Percentiles rank a stretch among this genome's conserved stretches.
Evolutionary conservation across 64 coral and sea anemone genomes (phyloP).

Genomic region (Exaiptasia diaphana): DNA sequence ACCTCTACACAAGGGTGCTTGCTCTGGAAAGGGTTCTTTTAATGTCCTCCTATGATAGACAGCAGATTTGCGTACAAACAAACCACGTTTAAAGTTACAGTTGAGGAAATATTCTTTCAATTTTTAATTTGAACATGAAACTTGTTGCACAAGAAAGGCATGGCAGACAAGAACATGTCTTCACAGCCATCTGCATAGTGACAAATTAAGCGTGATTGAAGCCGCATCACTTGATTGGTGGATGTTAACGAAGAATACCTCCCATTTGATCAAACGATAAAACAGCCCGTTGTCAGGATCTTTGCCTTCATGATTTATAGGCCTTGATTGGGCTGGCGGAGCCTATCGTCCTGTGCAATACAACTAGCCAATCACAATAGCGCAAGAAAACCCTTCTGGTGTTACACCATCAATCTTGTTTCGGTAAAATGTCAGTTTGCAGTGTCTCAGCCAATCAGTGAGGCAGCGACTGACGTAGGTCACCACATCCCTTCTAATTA

Average conservation of each 20-base stretch:
- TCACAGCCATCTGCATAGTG: too few relatives aligned
- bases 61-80: neutral
- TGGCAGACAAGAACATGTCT: too few relatives aligned
- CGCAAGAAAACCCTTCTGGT: neutral
- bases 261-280: constrained; percentile 12
- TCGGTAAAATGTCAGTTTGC: constrained; percentile 57
- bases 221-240: neutral
- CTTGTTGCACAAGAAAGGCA: neutral
- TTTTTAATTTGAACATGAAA: neutral
- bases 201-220: neutral
- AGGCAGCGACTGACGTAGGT: constrained; percentile 41
- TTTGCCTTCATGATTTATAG: constrained; percentile 6
- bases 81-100: neutral
- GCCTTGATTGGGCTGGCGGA: constrained; percentile 13
- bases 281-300: neutral
- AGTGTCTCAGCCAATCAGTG: constrained; percentile 53
- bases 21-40: neutral
- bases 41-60: neutral
- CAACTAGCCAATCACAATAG: neutral
- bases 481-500: constrained; percentile 70
- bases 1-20: neutral
- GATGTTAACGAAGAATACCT: neutral
- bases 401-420: constrained; percentile 55
- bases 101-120: neutral
- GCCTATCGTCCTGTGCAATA: neutral